Conservation (phyloP, 2,888 invertebrate species). For the Seira ritae region DNA sequence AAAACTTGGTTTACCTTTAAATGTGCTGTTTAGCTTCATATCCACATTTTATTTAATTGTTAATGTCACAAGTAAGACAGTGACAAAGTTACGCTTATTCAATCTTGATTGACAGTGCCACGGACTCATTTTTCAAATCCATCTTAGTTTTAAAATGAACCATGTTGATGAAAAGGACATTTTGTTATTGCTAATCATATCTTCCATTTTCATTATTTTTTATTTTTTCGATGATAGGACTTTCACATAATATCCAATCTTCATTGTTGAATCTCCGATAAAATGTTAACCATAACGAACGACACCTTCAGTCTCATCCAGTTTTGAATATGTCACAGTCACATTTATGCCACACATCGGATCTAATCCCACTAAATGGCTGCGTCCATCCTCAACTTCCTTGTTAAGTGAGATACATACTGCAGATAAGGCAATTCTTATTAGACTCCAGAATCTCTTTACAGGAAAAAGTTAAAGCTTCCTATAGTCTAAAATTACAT, state of each 20-base stretch:
- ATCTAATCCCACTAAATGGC: not conserved
- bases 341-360: not conserved
- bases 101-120: too few relatives aligned
- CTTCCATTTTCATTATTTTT: conserved; percentile 46
- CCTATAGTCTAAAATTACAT: not conserved
- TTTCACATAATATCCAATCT: conserved; percentile 51
- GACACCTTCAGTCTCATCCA: not conserved
- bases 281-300: conserved; percentile 44
- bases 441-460: conserved; percentile 1
- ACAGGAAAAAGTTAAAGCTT: conserved; percentile 31
- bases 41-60: too few relatives aligned
- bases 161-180: not conserved
- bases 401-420: conserved; percentile 42
- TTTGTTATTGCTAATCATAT: conserved; percentile 60
- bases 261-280: conserved; percentile 42
- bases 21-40: too few relatives aligned
- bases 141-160: too few relatives aligned
- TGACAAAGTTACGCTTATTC: too few relatives aligned
- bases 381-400: too few relatives aligned
- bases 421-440: conserved; percentile 32
- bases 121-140: too few relatives aligned
- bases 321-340: conserved; percentile 9
- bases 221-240: too few relatives aligned
- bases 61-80: too few relatives aligned
- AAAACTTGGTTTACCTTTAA: too few relatives aligned